A percentile compares a stretch with the other conserved stretches of the same genome.
Conservation (phyloP, 2,113 vertebrate species). For the Pangasianodon gigas region DNA sequence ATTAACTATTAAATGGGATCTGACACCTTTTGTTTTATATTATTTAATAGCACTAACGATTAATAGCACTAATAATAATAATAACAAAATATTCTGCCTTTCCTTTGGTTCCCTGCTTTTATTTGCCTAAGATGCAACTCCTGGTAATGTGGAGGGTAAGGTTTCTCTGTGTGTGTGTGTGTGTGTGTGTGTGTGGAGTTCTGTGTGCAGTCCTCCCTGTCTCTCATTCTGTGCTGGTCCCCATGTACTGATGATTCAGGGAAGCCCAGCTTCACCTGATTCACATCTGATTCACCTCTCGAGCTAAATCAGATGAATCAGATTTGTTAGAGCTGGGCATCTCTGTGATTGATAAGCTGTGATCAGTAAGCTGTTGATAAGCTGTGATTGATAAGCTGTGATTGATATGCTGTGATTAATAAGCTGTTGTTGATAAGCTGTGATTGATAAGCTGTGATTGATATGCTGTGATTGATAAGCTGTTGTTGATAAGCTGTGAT, state of each 20-base stretch:
- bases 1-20: neutral
- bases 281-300: neutral
- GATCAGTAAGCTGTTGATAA: neutral
- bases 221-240: conserved; percentile 42
- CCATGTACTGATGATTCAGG: neutral
- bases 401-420: neutral
- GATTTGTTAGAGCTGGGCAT: neutral
- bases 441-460: neutral
- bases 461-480: neutral
- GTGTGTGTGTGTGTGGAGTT: conserved; percentile 2
- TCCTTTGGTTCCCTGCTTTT: conserved; percentile 42
- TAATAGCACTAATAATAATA: conserved; percentile 15
- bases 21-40: neutral
- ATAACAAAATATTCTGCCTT: conserved; percentile 59
- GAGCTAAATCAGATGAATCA: neutral
- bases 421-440: neutral
- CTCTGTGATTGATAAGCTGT: neutral
- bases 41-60: neutral
- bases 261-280: neutral
- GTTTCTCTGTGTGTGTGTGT: conserved; percentile 47
- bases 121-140: conserved; percentile 61
- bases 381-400: conserved; percentile 10
- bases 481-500: neutral
- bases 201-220: conserved; percentile 25
- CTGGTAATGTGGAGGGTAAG: conserved; percentile 68